Base-by-base conservation (phyloP, 2,113 vertebrate genomes). In the Sceloporus tristichus region DNA sequence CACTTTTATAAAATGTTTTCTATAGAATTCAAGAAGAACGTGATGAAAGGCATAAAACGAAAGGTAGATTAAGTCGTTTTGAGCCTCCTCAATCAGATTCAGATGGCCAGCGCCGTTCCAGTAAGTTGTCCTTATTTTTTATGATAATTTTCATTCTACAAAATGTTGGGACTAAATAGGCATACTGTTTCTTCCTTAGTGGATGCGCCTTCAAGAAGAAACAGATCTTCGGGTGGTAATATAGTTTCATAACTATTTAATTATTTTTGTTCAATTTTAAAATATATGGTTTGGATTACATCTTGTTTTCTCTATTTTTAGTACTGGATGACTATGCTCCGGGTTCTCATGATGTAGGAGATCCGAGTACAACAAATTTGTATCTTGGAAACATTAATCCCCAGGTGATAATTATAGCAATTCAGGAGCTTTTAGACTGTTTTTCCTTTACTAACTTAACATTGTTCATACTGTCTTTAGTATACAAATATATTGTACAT, bases 331-430 rank as follows among this genome's bases (percentile, higher is more conserved):
- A 99, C 93, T 99, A 98, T 90, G 98, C 98, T 27, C 99, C 99
- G 89, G 99, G 99, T 59, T 99, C 99, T 83, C 99, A 99, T 93
- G 99, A 99, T 89, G 98, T 99, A 65, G 99, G 99, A 87, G 99
- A 99, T 96, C 99, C 99, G 78, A 99, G 98, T 86, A 99, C 99
- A 77, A 99, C 99, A 78, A 99, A 99, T 96, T 96, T 99, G 88
- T 99, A 99, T 92, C 98, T 99, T 40, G 99, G 99, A 93, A 99
- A 99, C 94, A 99, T 99, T 94, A 99, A 99, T 94, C 99, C 99
- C 92, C 98, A 99, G 97, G 99, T 99, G 94, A 94, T 91, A 75
- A 42, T 89, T 71, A 8, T 8, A 79, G 34, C 19, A n/a, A 9
- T 62, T 81, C 18, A 82, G 21, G 13, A 84, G 34, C 13, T 16